Percentiles rank a stretch among this genome's conserved stretches.
phyloP scores from a whole-genome alignment of 1,140 invertebrate genomes.

The Drosophila sulfurigaster region DNA sequence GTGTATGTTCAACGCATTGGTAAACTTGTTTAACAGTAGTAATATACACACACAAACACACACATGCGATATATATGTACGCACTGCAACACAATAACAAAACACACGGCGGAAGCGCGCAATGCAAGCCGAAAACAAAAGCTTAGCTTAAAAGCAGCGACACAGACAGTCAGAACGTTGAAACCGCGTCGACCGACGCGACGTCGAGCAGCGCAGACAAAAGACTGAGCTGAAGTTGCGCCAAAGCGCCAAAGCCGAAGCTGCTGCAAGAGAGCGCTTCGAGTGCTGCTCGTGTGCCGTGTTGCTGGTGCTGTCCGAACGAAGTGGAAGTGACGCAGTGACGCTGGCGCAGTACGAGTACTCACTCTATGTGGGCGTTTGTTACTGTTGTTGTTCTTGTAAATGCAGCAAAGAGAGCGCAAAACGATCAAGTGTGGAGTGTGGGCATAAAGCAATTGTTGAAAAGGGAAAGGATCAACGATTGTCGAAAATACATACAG shows the following conservation, averaged over 20 bases:
- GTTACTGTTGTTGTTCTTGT: slow-evolving; percentile 23
- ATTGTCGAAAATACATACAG: slow-evolving; percentile 19
- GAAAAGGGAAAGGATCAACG: slow-evolving; percentile 66
- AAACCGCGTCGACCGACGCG: slow-evolving; percentile 58
- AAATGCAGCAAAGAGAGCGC: slow-evolving; percentile 30
- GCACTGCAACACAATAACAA: slow-evolving; percentile 49
- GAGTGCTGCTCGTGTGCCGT: slow-evolving; percentile 23
- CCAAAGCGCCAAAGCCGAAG: slow-evolving; percentile 51
- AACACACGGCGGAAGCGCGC: slow-evolving; percentile 43
- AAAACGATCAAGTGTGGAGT: slow-evolving; percentile 22
- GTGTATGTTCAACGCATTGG: slow-evolving; percentile 67
- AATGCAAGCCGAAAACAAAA: slow-evolving; percentile 43
- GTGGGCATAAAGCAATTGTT: slow-evolving; percentile 28
- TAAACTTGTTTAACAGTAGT: slow-evolving; percentile 67
- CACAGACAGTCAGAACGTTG: slow-evolving; percentile 55
- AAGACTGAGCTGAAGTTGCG: slow-evolving; percentile 71
- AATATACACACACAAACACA: slow-evolving; percentile 26
- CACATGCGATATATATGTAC: slow-evolving; percentile 17
- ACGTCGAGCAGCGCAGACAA: slow-evolving; percentile 59
- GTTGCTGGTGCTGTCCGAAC: slow-evolving; percentile 3
- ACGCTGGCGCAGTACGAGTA: slow-evolving; percentile 17
- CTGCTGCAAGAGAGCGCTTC: slow-evolving; percentile 48
- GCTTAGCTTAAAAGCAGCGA: slow-evolving; percentile 46
- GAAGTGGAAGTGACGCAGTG: background rate
- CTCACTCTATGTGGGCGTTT: slow-evolving; percentile 54